Conservation (phyloP, 1,140 invertebrate species). For the Cotesia vestalis region DNA sequence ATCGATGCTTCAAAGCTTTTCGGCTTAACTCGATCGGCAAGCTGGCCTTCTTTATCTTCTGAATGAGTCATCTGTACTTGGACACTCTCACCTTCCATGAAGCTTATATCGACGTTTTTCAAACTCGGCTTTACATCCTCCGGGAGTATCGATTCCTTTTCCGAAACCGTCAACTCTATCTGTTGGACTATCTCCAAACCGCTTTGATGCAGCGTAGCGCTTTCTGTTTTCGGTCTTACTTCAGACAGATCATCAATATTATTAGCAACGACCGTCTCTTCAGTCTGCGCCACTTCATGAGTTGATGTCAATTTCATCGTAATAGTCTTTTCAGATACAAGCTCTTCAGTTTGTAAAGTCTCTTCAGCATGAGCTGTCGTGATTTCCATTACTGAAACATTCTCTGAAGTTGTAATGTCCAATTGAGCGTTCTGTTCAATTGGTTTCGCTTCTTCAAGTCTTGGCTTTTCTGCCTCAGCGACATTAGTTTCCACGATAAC, state of each 20-base stretch:
- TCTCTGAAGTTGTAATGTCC: slow-evolving; percentile 50
- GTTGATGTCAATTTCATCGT: slow-evolving; percentile 59
- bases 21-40: slow-evolving; percentile 56
- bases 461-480: slow-evolving; percentile 64
- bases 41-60: slow-evolving; percentile 66
- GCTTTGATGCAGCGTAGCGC: slow-evolving; percentile 56
- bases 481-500: slow-evolving; percentile 68
- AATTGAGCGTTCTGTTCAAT: slow-evolving; percentile 54
- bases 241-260: slow-evolving; percentile 49
- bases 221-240: slow-evolving; percentile 50
- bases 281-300: slow-evolving; percentile 62
- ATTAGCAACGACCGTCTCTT: slow-evolving; percentile 57
- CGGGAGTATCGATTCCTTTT: slow-evolving; percentile 65
- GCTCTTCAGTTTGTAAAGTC: slow-evolving; percentile 44
- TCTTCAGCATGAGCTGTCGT: slow-evolving; percentile 52
- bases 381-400: slow-evolving; percentile 52
- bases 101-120: slow-evolving; percentile 61
- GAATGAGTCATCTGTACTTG: slow-evolving; percentile 62
- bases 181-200: slow-evolving; percentile 60
- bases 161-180: slow-evolving; percentile 61
- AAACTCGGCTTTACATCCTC: slow-evolving; percentile 62
- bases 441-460: slow-evolving; percentile 54
- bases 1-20: slow-evolving; percentile 61
- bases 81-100: slow-evolving; percentile 65
- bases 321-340: slow-evolving; percentile 57